Evolutionary conservation across 2,888 invertebrate species (phyloP).

Genomic region (Meghimatium bilineatum): DNA sequence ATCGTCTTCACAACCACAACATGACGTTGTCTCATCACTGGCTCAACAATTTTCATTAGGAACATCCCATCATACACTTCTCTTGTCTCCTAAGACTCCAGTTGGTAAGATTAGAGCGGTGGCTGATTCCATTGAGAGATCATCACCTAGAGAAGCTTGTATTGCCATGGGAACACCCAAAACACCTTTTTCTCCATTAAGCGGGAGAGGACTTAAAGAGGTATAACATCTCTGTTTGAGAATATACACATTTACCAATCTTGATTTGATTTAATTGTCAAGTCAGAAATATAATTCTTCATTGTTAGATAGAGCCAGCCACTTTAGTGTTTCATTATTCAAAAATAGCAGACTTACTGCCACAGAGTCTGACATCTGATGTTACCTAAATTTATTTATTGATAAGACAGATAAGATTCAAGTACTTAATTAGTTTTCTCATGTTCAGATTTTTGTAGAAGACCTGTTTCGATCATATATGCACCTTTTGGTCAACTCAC

Average conservation of each 20-base stretch:
- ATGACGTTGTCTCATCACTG: background rate
- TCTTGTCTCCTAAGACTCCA: conserved; percentile 28
- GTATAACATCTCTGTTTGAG: background rate
- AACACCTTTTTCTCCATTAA: conserved; percentile 27
- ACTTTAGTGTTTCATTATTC: too few species aligned
- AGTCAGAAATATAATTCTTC: too few species aligned
- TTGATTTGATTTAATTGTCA: too few species aligned
- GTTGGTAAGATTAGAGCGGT: background rate
- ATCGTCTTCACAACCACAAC: background rate
- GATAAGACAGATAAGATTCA: too few species aligned
- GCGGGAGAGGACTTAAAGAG: conserved; percentile 1
- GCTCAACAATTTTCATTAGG: background rate
- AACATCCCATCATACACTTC: background rate
- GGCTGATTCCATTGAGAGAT: background rate
- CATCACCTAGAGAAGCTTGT: background rate
- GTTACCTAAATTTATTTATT: too few species aligned
- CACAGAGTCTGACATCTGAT: too few species aligned
- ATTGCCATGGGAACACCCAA: conserved; percentile 17
- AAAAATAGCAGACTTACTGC: too few species aligned
- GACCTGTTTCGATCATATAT: conserved; percentile 70
- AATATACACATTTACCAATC: too few species aligned
- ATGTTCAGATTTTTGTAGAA: conserved; percentile 58
- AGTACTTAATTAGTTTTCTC: too few species aligned
- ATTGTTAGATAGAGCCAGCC: too few species aligned
- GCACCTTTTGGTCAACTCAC: conserved; percentile 74